A percentile compares a stretch with the other conserved stretches of the same genome.
These are phyloP conservation scores for Oxycera nigricornis DNA, from an alignment of 2,888 invertebrate genomes.

Conservation along the genomic window DNA sequence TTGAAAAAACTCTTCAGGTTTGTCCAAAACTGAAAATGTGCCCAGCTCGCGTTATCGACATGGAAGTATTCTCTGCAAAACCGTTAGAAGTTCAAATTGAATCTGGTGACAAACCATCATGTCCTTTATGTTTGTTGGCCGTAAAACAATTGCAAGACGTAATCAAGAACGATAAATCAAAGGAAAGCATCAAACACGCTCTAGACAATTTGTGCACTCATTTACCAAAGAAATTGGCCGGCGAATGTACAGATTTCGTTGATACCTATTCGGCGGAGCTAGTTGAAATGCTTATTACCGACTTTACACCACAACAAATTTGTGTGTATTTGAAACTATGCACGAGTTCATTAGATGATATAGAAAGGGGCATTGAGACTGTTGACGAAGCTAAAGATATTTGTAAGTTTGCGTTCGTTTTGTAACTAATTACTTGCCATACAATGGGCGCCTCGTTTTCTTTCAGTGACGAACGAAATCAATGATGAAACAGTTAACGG, in stretches of 20 bases:
- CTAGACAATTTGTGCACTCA: constrained; percentile 75
- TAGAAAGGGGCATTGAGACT: neutral
- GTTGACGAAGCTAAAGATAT: constrained; percentile 15
- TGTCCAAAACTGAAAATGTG: constrained; percentile 79
- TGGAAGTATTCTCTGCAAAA: constrained; percentile 64
- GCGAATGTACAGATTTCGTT: constrained; percentile 79
- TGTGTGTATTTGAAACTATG: constrained; percentile 81
- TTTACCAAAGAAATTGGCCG: constrained; percentile 69
- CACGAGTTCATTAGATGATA: constrained; percentile 57
- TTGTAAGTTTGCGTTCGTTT: constrained; percentile 10
- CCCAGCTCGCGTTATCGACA: constrained; percentile 65
- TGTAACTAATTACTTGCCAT: neutral
- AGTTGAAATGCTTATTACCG: constrained; percentile 78
- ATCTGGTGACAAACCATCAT: constrained; percentile 69
- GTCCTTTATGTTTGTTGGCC: constrained; percentile 85
- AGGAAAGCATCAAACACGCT: constrained; percentile 74
- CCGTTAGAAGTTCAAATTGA: constrained; percentile 50
- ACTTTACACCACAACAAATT: constrained; percentile 77
- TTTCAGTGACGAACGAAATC: constrained; percentile 74
- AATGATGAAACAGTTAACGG: constrained; percentile 69
- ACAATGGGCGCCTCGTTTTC: constrained; percentile 45
- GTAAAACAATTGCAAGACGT: constrained; percentile 77
- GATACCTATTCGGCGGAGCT: constrained; percentile 77
- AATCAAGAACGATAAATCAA: constrained; percentile 76
- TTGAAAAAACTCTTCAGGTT: neutral